Base-by-base conservation (phyloP, 2,888 invertebrate species). In the Seira ritae region DNA sequence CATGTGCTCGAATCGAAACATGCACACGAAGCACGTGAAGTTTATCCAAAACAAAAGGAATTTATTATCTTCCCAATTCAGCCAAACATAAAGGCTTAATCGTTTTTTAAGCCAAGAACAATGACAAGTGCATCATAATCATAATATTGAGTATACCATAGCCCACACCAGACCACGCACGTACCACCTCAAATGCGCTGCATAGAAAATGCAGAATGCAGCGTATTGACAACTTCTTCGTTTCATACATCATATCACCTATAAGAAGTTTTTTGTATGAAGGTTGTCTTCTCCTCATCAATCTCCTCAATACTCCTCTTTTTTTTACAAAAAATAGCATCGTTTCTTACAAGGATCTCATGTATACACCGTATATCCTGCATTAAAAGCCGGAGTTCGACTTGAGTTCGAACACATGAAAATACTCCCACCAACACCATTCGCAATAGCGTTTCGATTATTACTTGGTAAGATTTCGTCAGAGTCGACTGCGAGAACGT, bases 1-100 rank as follows among this genome's bases (percentile, higher is more conserved):
- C 77, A 77, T 77, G 77, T 69, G 77, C 77, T 77, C 69, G 42
- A 6, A 8, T 42, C 42, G 6, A 6, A 8, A 42, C 42, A 12
- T 42, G 6, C 42, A 42, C 42, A 12, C 12, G 42, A 42, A 42
- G 6, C 55, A 31, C 31, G 31, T 31, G 31, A 31, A 31, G 31
- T 55, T 55, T 55, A 55, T 55, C 55, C 55, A 55, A 55, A 55
- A 55, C 55, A 55, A 55, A 55, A 55, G 17, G 15, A 55, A 55
- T 55, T 55, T 55, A 55, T 55, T 17, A 31, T 55, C 55, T 55
- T 3, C 17, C 12, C 12, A 55, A 55, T 55, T 55, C 55, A 55
- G 1, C 55, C 55, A 1, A 55, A 17, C 15, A 55, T 8, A 55
- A 55, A 55, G 55, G 1, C 17, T 17, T 55, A 55, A 55, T 55